Base-by-base conservation (phyloP, 2,888 invertebrate genomes). In the Nysson spinosus region DNA sequence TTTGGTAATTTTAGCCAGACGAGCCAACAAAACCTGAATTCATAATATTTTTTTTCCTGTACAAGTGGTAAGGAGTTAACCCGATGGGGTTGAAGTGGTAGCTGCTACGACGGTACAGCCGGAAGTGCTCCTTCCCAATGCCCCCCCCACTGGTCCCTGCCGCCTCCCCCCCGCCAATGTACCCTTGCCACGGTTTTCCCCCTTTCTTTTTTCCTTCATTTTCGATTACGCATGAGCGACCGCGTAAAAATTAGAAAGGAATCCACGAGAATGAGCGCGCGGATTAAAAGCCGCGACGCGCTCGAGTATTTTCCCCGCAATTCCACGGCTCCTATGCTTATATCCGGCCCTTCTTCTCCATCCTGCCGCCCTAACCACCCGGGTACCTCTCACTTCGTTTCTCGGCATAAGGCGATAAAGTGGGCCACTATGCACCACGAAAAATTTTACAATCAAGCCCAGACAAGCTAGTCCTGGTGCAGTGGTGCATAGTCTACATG, bases 381-480 rank as follows among this genome's bases (percentile, higher is more conserved):
- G 14, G 5, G 24, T 28, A 44, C 5, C 5, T 56, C 22, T 19
- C 20, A 9, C 34, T 16, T 37, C 32, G 19, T 22, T 46, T 43
- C 50, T 6, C 42, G 47, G 69, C 57, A 57, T 63, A 75, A 81
- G 76, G 72, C 80, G 81, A 83, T 81, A 81, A 81, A 82, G 81
- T 80, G 80, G 76, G 80, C 79, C 73, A 76, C 80, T 79, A 75
- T 75, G 77, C 77, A 71, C 71, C 68, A 77, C 77, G 76, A 78
- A 80, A 80, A 81, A 81, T 81, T 83, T 82, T 78, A 83, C 81
- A 81, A 83, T 82, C 81, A 78, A 81, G 74, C 77, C 73, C 73
- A 78, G 77, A 78, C 76, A 76, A 75, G 77, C 67, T 68, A 79
- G 73, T 76, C 64, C 67, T 63, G 62, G 75, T 60, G 71, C 67